phyloP scores from a whole-genome alignment of 2,113 vertebrate genomes.

The Anolis carolinensis region DNA sequence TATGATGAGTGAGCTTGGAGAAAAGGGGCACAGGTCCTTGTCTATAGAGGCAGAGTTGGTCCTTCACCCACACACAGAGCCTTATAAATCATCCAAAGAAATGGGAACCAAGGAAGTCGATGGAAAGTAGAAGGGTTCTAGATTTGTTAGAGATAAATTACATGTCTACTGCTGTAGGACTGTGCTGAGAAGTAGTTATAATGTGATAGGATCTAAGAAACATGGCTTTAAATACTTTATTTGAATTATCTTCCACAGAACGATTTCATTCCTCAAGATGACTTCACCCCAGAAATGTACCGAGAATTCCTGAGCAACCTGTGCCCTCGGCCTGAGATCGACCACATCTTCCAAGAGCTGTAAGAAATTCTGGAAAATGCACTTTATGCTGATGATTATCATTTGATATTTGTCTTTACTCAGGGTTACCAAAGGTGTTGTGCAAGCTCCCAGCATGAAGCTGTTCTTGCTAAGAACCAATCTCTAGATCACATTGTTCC shows the following conservation, averaged over 20 bases:
- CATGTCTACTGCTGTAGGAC: background rate
- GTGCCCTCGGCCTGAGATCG: slow-evolving; percentile 92
- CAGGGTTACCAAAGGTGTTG: slow-evolving; percentile 9
- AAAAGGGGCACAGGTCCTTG: background rate
- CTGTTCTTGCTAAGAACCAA: background rate
- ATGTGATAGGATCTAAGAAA: background rate
- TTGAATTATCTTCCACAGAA: slow-evolving; percentile 77
- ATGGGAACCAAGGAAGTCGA: background rate
- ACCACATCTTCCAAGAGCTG: slow-evolving; percentile 96
- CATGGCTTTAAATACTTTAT: slow-evolving; percentile 18
- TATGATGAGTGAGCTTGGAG: background rate
- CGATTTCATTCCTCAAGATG: slow-evolving; percentile 91
- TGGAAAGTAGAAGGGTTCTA: background rate
- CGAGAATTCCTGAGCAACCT: slow-evolving; percentile 91
- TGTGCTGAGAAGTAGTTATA: background rate
- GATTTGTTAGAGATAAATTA: no score
- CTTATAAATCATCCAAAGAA: background rate
- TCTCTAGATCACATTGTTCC: background rate
- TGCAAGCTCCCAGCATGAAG: background rate
- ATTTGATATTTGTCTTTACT: slow-evolving; percentile 36
- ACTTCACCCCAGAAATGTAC: slow-evolving; percentile 92
- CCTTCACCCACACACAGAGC: no score
- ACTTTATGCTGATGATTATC: background rate
- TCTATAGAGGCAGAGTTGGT: no score
- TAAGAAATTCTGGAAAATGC: slow-evolving; percentile 73